Conservation (phyloP, 2,797 vertebrate genomes). For the Dendrocincla fuliginosa region DNA sequence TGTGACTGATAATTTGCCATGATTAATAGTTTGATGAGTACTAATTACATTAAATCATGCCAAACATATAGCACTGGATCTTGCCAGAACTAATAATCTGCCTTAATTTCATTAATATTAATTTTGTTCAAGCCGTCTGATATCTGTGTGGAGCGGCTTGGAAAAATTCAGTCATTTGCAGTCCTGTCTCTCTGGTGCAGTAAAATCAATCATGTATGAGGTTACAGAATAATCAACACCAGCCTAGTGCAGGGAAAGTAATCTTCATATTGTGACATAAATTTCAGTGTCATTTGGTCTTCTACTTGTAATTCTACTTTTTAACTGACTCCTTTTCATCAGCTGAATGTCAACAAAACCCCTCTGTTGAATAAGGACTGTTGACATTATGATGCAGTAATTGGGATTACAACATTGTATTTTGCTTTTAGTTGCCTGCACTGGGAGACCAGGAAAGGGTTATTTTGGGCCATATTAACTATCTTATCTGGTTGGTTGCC, state of each 20-base stretch:
- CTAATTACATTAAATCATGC: neutral
- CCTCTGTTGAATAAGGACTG: neutral
- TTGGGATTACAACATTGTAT: neutral
- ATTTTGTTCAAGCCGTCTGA: conserved; percentile 7
- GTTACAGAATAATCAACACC: neutral
- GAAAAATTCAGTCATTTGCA: conserved; percentile 35
- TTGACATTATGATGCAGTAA: neutral
- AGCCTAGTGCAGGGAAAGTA: neutral
- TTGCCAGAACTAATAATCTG: conserved; percentile 35
- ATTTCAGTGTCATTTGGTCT: neutral
- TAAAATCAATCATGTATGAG: conserved; percentile 18
- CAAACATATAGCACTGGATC: neutral
- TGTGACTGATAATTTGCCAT: neutral
- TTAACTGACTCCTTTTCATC: neutral
- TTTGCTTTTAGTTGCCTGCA: neutral
- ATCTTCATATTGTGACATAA: neutral
- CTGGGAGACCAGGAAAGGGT: neutral
- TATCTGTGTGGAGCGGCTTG: conserved; percentile 21
- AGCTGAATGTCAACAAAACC: neutral
- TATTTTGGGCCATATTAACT: neutral
- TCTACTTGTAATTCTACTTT: neutral
- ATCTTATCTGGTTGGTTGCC: neutral
- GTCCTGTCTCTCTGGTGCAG: neutral
- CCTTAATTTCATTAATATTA: conserved; percentile 52
- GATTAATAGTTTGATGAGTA: conserved; percentile 26